A percentile compares a stretch with the other conserved stretches of the same genome.
These are phyloP conservation scores for Todiramphus chloris DNA, from an alignment of 2,113 vertebrate genomes.

Conservation along the genomic window DNA sequence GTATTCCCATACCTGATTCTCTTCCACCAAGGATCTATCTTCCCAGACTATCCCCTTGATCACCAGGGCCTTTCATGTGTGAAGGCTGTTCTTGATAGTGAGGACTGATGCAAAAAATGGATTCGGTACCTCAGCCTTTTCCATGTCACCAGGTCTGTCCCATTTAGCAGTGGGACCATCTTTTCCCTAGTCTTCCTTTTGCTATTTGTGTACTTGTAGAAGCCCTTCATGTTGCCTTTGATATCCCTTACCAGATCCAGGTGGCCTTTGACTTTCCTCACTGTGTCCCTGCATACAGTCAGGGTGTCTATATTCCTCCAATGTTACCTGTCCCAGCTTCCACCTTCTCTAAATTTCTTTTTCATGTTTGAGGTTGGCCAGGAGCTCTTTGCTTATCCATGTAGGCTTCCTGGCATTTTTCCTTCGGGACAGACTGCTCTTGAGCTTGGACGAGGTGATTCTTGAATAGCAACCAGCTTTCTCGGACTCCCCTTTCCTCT, in stretches of 20 bases:
- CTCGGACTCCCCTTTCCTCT: neutral
- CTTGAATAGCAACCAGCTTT: neutral
- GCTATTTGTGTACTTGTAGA: neutral
- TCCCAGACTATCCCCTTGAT: neutral
- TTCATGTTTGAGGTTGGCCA: neutral
- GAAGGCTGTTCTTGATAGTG: neutral
- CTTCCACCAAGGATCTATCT: neutral
- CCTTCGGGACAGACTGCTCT: neutral
- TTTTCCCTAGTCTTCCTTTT: neutral
- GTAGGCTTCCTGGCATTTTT: neutral
- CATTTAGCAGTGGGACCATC: neutral
- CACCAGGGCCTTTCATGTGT: neutral
- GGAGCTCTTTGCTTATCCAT: neutral
- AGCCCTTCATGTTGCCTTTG: neutral
- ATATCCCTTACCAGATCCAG: neutral
- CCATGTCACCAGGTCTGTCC: neutral
- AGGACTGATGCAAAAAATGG: neutral
- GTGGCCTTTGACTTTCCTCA: neutral
- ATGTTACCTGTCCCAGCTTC: neutral
- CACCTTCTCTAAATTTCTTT: neutral
- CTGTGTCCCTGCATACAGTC: neutral
- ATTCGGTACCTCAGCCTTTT: neutral
- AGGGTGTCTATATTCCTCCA: neutral
- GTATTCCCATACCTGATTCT: neutral
- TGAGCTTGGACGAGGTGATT: neutral